A percentile compares a stretch with the other conserved stretches of the same genome.
Evolutionary conservation across 2,797 vertebrate species (phyloP).

Genomic region (Oreochromis mossambicus): DNA sequence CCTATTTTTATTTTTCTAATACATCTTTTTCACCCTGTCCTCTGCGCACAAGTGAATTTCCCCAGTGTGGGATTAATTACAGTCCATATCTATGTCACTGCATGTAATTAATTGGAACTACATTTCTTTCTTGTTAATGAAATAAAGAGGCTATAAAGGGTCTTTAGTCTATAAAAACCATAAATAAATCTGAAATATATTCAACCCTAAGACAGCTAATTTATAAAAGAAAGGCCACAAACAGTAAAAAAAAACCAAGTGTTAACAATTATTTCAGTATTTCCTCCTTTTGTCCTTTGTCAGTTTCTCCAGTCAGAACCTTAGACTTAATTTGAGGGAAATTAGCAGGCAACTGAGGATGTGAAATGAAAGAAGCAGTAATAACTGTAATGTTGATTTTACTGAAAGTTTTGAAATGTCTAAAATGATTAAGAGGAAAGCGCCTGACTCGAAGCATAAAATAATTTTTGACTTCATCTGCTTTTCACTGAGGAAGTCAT

Average conservation of each 20-base stretch:
- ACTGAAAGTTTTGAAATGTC: background rate
- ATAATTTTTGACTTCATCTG: conserved; percentile 12
- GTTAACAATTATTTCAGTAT: background rate
- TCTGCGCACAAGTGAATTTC: background rate
- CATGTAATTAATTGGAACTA: background rate
- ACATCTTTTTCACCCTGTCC: background rate
- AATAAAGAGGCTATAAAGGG: background rate
- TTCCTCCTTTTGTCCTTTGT: background rate
- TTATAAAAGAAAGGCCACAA: background rate
- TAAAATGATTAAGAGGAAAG: background rate
- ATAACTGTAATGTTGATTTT: conserved; percentile 9
- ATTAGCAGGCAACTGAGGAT: background rate
- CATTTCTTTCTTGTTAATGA: background rate
- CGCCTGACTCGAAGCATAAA: background rate
- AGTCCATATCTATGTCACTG: background rate
- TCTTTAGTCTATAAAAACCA: background rate
- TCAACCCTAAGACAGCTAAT: background rate
- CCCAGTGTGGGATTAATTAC: background rate
- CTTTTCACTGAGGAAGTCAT: conserved; percentile 5
- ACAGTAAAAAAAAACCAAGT: background rate
- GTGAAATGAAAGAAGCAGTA: background rate
- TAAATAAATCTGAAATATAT: background rate
- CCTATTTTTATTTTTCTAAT: background rate
- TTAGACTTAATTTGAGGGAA: background rate
- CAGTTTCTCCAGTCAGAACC: rapidly evolving